phyloP scores from a whole-genome alignment of 2,797 vertebrate genomes.

The Myotis vivesi region DNA sequence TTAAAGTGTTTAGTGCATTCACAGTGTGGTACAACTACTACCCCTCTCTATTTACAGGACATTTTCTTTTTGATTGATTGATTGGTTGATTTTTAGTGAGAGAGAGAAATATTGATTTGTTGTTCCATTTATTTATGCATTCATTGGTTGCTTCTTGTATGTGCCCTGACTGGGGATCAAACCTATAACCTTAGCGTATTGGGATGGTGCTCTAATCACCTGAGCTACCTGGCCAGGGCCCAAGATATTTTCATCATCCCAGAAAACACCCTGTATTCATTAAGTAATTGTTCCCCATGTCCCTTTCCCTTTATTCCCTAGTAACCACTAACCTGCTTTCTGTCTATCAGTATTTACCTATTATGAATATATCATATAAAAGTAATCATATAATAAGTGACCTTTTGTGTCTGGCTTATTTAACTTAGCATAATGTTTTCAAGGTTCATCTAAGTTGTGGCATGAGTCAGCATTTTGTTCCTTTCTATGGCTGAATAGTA shows the following conservation, averaged over 20 bases:
- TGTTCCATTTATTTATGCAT: background rate
- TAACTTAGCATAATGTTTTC: constrained; percentile 1
- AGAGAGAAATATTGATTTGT: background rate
- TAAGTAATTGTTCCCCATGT: background rate
- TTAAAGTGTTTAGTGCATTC: background rate
- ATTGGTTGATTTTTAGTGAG: no score
- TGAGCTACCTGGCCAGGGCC: background rate
- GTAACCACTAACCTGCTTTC: background rate
- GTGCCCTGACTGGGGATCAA: background rate
- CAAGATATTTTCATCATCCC: background rate
- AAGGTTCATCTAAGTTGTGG: background rate
- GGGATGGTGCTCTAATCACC: background rate
- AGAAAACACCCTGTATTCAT: background rate
- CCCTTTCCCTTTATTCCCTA: background rate
- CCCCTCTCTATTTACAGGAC: background rate
- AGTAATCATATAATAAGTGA: background rate
- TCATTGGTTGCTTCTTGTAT: background rate
- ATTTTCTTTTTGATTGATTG: background rate
- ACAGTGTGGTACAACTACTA: background rate
- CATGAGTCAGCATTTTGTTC: background rate
- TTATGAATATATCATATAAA: background rate
- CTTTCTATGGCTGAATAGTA: background rate
- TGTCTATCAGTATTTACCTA: background rate
- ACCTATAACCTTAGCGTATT: background rate
- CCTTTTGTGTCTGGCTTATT: constrained; percentile 5